phyloP scores from a whole-genome alignment of 2,888 invertebrate species.

The Hyposoter didymator region DNA sequence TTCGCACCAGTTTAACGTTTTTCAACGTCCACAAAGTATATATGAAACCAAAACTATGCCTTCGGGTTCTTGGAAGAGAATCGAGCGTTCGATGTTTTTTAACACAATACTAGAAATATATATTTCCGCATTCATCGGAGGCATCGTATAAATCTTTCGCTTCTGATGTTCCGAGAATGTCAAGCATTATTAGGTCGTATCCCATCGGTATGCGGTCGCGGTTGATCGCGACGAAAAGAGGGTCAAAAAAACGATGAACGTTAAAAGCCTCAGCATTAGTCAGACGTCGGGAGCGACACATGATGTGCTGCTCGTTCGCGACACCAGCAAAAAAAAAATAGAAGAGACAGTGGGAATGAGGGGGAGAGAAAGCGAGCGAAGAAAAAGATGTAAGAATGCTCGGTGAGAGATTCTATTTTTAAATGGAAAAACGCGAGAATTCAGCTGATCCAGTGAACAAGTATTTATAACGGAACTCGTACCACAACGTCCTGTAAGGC shows the following conservation, averaged over 20 bases:
- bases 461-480: background rate
- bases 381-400: constrained; percentile 15
- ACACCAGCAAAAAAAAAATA: constrained; percentile 25
- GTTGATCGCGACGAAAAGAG: constrained; percentile 23
- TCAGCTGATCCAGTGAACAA: constrained; percentile 56
- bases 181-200: constrained; percentile 43
- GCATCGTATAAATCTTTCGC: background rate
- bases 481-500: background rate
- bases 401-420: constrained; percentile 60
- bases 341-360: constrained; percentile 24
- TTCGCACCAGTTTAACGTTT: no score
- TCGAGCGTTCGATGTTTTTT: background rate
- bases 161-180: constrained; percentile 32
- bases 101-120: background rate
- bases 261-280: constrained; percentile 58
- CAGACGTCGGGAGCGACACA: constrained; percentile 59
- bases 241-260: constrained; percentile 11
- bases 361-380: constrained; percentile 1
- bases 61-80: background rate
- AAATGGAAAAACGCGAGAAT: constrained; percentile 48
- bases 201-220: constrained; percentile 30
- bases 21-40: background rate
- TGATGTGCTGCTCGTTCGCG: constrained; percentile 50
- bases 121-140: background rate
- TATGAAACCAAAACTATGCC: background rate